These are phyloP conservation scores for Drosophila burlai DNA, from an alignment of 1,140 invertebrate genomes.

Conservation along the genomic window DNA sequence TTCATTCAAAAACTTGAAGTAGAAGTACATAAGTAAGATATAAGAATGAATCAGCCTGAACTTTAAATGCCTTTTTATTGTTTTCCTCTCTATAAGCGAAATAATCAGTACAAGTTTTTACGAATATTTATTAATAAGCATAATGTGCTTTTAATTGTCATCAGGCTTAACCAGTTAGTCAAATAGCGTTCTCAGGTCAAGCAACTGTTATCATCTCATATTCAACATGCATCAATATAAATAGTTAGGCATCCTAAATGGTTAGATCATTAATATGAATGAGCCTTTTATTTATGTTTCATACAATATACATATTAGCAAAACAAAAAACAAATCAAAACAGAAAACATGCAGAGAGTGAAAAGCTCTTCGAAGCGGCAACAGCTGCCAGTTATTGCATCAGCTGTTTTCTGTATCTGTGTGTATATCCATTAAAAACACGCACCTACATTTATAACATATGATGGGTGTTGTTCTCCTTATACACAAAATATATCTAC, in stretches of 20 bases:
- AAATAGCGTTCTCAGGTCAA: conserved; percentile 27
- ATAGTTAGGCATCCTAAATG: conserved; percentile 10
- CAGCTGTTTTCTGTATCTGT: conserved; percentile 49
- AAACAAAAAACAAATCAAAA: conserved; percentile 37
- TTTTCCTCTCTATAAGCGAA: not conserved
- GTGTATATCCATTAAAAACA: conserved; percentile 32
- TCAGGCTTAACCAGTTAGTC: conserved; percentile 11
- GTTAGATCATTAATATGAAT: conserved; percentile 24
- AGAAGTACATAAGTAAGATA: not conserved
- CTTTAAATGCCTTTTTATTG: not conserved
- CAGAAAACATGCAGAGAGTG: conserved; percentile 40
- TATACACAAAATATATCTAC: conserved; percentile 20
- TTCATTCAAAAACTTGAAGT: not conserved
- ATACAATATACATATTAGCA: conserved; percentile 5
- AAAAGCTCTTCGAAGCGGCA: conserved; percentile 40
- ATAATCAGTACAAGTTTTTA: not conserved
- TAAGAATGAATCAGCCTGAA: not conserved
- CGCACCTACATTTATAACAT: conserved; percentile 17
- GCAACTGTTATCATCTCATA: conserved; percentile 18
- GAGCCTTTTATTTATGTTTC: conserved; percentile 1
- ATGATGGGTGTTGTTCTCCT: conserved; percentile 11
- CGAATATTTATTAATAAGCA: not conserved
- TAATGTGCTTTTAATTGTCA: conserved; percentile 11
- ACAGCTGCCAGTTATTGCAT: conserved; percentile 62
- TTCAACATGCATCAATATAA: not conserved